Evolutionary conservation across 2,888 invertebrate species (phyloP), one percentile per base, ranked within the genome.

Genomic region (Thymelicus acteon): DNA sequence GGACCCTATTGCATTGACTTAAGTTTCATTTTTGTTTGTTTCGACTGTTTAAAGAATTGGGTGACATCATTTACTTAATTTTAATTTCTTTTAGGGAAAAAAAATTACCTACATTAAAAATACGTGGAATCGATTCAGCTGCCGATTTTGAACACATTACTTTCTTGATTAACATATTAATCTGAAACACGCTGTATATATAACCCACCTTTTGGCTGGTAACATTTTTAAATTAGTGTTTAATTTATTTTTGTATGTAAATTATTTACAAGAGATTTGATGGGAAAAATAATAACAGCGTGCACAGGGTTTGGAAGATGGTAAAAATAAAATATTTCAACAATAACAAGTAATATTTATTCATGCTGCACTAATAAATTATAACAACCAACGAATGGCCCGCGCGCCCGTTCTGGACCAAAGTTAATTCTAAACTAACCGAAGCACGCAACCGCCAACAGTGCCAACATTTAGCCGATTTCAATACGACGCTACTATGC

Each of bases 291-390:
- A 52, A 2, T n/a, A 7, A 15, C 15, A 52, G 49, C 49, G 19
- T 52, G 49, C 49, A 31, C 15, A 44, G 6, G 24, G 19, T 7
- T 24, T 6, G 12, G 39, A 19, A 39, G 72, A 57, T 49, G 24
- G 66, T 73, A 60, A 13, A 63, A 68, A 61, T 63, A 71, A 73
- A 73, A 76, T 79, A 80, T 80, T 76, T 83, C 75, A 79, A 75
- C 60, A 72, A 82, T 77, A 85, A 86, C 82, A 77, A 85, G 83
- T 80, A 85, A 84, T 79, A 81, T 88, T 89, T 87, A 87, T 89
- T 87, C 80, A 84, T 81, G 82, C 81, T 80, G 76, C 77, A 77
- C 80, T 79, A 87, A 85, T 81, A 86, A 84, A 80, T 85, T 83
- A 85, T 84, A 80, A 77, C 75, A 77, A 78, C 73, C 78, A 83